A percentile compares a stretch with the other conserved stretches of the same genome.
Evolutionary conservation across 2,888 invertebrate genomes (phyloP).

Genomic region (Spilarctia lutea): DNA sequence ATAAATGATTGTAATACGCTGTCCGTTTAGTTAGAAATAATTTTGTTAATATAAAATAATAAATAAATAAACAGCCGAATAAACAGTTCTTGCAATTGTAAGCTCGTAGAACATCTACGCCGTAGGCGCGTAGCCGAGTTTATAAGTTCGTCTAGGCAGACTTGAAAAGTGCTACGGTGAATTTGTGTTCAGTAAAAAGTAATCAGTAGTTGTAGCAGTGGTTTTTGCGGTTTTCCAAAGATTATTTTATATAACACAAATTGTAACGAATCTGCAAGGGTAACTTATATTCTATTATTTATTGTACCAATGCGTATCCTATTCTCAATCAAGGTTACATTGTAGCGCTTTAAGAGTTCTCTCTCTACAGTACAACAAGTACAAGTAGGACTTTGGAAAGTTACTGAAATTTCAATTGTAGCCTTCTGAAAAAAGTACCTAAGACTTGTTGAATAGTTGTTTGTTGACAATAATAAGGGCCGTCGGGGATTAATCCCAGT

Average conservation of each 20-base stretch:
- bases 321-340: neutral
- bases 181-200: neutral
- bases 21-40: too few relatives aligned
- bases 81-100: neutral
- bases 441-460: constrained; percentile 16
- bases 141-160: neutral
- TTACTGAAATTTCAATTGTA: neutral
- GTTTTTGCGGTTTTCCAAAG: too few relatives aligned
- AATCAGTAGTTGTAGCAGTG: neutral
- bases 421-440: neutral
- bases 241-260: neutral
- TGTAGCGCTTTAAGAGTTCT: neutral
- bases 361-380: too few relatives aligned
- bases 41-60: too few relatives aligned
- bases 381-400: neutral
- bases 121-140: constrained; percentile 12
- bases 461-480: neutral
- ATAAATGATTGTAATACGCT: too few relatives aligned
- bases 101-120: constrained; percentile 12
- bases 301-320: too few relatives aligned
- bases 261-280: neutral
- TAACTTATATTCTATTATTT: neutral
- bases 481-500: neutral
- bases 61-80: too few relatives aligned
- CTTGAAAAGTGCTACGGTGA: neutral